phyloP scores from a whole-genome alignment of 2,888 invertebrate species.

The Acronicta leporina region DNA sequence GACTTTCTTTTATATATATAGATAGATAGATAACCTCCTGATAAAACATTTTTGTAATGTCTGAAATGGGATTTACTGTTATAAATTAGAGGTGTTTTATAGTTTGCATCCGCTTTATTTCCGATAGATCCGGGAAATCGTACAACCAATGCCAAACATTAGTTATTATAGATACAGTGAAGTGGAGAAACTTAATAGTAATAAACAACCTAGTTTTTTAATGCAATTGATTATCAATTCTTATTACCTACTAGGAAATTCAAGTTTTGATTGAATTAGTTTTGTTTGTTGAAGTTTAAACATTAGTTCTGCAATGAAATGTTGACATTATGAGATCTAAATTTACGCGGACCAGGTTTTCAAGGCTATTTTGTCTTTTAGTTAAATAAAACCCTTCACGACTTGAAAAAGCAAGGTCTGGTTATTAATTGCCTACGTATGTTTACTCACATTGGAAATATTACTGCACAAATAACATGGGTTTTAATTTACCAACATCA shows the following conservation, averaged over 20 bases:
- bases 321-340: background rate
- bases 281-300: too few species aligned
- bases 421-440: constrained; percentile 12
- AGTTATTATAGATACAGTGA: constrained; percentile 33
- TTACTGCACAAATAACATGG: background rate
- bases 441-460: constrained; percentile 1
- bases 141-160: constrained; percentile 64
- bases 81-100: constrained; percentile 32
- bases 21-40: too few species aligned
- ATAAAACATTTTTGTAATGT: constrained; percentile 19
- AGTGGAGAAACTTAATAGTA: constrained; percentile 46
- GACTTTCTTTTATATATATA: too few species aligned
- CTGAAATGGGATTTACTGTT: background rate
- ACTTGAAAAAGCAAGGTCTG: constrained; percentile 31
- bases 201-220: constrained; percentile 16
- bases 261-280: too few species aligned
- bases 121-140: constrained; percentile 72
- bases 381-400: constrained; percentile 45
- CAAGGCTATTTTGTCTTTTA: constrained; percentile 47
- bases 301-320: background rate
- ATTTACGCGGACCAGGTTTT: constrained; percentile 18
- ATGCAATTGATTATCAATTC: constrained; percentile 7
- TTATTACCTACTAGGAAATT: constrained; percentile 4
- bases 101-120: constrained; percentile 58
- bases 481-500: constrained; percentile 3